These are phyloP conservation scores for Ophion slaviceki DNA, from an alignment of 2,888 invertebrate species.

Conservation along the genomic window DNA sequence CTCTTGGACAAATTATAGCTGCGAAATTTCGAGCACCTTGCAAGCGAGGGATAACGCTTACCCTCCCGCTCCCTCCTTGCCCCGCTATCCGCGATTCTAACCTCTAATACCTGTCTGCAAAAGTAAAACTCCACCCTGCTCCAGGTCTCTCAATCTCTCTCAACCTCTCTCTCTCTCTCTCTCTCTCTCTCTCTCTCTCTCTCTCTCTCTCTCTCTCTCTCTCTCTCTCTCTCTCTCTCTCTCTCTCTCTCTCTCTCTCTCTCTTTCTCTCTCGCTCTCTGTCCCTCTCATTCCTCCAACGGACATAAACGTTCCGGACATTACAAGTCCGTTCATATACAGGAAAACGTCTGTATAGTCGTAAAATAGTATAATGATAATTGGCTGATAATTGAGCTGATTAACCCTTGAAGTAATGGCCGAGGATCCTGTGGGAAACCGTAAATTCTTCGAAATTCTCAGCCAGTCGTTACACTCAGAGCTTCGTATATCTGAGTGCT, in stretches of 20 bases:
- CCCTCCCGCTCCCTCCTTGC: background rate
- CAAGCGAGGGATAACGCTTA: slow-evolving; percentile 49
- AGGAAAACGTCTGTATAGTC: slow-evolving; percentile 21
- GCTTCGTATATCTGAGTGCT: background rate
- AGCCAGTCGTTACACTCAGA: background rate
- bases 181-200: too few species aligned
- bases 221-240: too few species aligned
- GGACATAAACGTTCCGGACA: slow-evolving; percentile 36
- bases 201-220: too few species aligned
- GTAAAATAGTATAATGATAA: slow-evolving; percentile 13
- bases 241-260: too few species aligned
- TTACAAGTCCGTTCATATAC: background rate
- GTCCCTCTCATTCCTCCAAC: background rate
- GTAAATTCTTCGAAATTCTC: background rate
- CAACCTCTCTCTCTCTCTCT: too few species aligned
- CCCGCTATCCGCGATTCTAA: background rate
- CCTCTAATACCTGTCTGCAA: slow-evolving; percentile 44
- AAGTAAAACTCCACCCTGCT: slow-evolving; percentile 7
- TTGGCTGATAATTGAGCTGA: slow-evolving; percentile 30
- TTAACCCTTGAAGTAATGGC: background rate
- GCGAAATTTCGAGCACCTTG: slow-evolving; percentile 60
- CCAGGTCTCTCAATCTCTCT: background rate
- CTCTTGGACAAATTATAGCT: slow-evolving; percentile 57
- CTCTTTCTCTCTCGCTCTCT: too few species aligned
- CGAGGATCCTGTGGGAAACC: background rate